phyloP scores from a whole-genome alignment of 2,113 vertebrate species.

The Otus sunia region DNA sequence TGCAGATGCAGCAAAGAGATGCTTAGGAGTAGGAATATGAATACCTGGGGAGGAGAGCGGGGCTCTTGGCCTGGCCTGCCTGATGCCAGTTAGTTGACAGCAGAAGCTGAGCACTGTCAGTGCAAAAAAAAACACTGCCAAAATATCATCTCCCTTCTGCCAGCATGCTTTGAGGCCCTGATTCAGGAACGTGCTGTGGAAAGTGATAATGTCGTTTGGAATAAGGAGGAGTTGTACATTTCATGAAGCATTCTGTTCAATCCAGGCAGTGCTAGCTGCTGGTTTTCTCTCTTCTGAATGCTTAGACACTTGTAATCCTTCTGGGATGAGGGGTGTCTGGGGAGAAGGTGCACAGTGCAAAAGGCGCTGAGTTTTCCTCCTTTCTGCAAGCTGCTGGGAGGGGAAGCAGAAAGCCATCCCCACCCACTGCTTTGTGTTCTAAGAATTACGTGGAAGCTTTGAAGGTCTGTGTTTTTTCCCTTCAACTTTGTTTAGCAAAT shows the following conservation, averaged over 20 bases:
- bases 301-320: not conserved
- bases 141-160: not conserved
- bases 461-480: not conserved
- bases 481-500: not conserved
- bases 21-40: not conserved
- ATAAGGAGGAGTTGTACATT: not conserved
- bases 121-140: not conserved
- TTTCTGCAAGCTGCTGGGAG: not conserved
- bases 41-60: not conserved
- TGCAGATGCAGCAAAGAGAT: not conserved
- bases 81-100: not conserved
- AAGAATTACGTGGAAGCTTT: not conserved
- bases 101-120: not conserved
- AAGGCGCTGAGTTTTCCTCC: not conserved
- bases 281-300: not conserved
- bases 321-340: rapidly evolving
- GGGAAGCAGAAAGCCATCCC: not conserved
- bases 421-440: not conserved
- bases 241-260: not conserved
- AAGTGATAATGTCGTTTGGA: conserved; percentile 35
- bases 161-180: not conserved
- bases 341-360: not conserved
- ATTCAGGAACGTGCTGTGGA: not conserved
- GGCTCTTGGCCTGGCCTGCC: not conserved
- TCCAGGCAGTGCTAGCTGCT: not conserved